Evolutionary conservation across 2,797 vertebrate genomes (phyloP).

Genomic region (Potorous gilbertii): DNA sequence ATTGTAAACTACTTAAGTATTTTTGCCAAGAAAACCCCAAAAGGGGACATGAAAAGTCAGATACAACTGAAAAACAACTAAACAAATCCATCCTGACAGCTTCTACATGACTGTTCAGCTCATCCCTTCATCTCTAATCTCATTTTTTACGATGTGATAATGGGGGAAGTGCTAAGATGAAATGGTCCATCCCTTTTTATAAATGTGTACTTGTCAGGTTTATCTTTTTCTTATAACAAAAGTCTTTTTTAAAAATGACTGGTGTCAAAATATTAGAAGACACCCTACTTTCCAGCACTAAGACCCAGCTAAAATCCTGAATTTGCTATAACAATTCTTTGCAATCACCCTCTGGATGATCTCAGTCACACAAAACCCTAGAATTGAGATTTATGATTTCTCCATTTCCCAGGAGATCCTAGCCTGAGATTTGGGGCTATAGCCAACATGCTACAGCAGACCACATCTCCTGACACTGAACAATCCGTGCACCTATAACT

Average conservation of each 20-base stretch:
- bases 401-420: too few relatives aligned
- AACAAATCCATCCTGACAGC: neutral
- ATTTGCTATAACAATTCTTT: too few relatives aligned
- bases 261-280: too few relatives aligned
- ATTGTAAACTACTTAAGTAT: neutral
- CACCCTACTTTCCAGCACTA: too few relatives aligned
- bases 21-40: neutral
- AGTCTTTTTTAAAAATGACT: neutral
- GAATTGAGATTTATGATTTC: too few relatives aligned
- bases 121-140: neutral
- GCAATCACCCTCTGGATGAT: too few relatives aligned
- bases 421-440: too few relatives aligned
- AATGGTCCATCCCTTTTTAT: neutral
- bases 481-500: too few relatives aligned
- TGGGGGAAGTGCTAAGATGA: neutral
- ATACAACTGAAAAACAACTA: neutral
- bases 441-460: too few relatives aligned
- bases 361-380: too few relatives aligned
- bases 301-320: too few relatives aligned
- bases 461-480: too few relatives aligned
- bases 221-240: neutral
- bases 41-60: neutral
- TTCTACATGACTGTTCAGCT: neutral
- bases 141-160: neutral
- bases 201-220: neutral